Conservation (phyloP, 2,113 vertebrate genomes). For the Misgurnus mizolepis region DNA sequence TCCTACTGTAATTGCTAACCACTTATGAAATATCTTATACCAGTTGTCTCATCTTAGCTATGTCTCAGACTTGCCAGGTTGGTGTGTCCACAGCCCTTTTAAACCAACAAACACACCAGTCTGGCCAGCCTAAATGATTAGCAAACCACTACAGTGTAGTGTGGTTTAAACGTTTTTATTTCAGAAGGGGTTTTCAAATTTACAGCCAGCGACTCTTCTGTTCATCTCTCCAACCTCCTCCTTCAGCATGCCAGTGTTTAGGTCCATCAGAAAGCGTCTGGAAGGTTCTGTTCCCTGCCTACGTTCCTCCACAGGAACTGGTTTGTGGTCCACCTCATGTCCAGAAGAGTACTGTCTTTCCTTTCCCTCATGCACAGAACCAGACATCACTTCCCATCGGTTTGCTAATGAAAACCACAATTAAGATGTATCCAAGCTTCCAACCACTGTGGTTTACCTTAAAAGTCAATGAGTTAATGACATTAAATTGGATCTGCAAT, state of each 20-base stretch:
- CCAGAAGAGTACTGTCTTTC: not conserved
- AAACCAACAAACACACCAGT: too few relatives aligned
- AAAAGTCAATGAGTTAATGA: too few relatives aligned
- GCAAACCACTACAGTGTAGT: too few relatives aligned
- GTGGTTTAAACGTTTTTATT: too few relatives aligned
- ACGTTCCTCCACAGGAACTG: not conserved
- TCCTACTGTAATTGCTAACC: too few relatives aligned
- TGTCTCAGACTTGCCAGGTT: too few relatives aligned
- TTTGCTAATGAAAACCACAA: not conserved
- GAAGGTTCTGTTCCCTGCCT: constrained; percentile 67
- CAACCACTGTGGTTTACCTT: not conserved
- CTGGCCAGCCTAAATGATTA: too few relatives aligned
- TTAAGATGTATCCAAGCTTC: not conserved
- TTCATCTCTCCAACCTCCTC: constrained; percentile 64
- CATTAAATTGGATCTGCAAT: too few relatives aligned
- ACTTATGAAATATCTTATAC: too few relatives aligned
- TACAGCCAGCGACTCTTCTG: constrained; percentile 37
- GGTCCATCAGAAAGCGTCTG: constrained; percentile 61
- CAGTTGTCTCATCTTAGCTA: too few relatives aligned
- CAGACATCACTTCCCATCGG: constrained; percentile 23
- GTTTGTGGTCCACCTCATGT: constrained; percentile 3
- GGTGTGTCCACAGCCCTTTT: not conserved
- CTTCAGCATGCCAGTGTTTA: constrained; percentile 58
- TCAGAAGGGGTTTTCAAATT: not conserved
- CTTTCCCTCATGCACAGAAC: not conserved